Base-by-base conservation (phyloP, 1,140 invertebrate species). In the Odontomachus brunneus region DNA sequence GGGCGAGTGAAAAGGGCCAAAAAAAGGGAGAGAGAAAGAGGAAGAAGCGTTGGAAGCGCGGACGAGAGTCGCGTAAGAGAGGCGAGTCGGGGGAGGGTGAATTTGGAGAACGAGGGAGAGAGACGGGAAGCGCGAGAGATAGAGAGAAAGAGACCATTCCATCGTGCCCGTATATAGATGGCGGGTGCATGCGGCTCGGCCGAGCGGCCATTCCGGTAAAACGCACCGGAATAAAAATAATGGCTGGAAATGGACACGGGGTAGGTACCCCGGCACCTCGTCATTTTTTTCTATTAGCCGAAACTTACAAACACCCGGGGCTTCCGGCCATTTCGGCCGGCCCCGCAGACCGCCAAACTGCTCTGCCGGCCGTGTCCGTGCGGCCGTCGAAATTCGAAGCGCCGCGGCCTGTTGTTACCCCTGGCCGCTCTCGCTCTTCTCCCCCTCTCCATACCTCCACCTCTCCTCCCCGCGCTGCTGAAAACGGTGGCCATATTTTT, bases 201-300 rank as follows among this genome's bases (percentile, higher is more conserved):
- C 84, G 88, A 89, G 88, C 84, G 87, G 86, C 89, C 85, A 90
- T 89, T 84, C 88, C 88, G 87, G 89, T 91, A 92, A 91, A 92
- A 91, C 89, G 91, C 89, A 91, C 89, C 88, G 91, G 90, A 92
- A 92, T 92, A 91, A 92, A 92, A 92, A 92, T 91, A 92, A 92
- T 92, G 91, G 91, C 89, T 91, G 84, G 87, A 91, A 92, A 92
- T 92, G 90, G 89, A 90, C 88, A 85, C 87, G 85, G 85, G 89
- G 83, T 76, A 84, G 82, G 76, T 83, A 82, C 65, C 80, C 86
- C 81, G 82, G 84, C 86, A 85, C 88, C 84, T 88, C 73, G 84
- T 90, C 90, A 91, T 91, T 91, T 91, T 91, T 91, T 91, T 90
- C 91, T 91, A 91, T 91, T 91, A 91, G 89, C 85, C 85, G 83